These are phyloP conservation scores for Mamestra configurata DNA, from an alignment of 1,140 invertebrate species.

Conservation along the genomic window DNA sequence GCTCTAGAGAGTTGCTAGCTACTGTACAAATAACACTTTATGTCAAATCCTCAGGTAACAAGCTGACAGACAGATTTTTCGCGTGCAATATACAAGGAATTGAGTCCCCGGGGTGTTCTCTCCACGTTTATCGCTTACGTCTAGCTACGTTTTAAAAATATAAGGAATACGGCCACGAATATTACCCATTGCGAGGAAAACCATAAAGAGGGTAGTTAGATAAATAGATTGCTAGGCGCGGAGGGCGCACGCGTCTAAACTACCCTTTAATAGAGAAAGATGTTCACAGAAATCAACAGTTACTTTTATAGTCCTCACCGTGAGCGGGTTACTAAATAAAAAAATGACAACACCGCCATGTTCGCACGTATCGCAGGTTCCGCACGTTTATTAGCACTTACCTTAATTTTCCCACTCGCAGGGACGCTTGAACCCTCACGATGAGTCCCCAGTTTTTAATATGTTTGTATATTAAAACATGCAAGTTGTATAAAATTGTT, in stretches of 20 bases:
- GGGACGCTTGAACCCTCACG: conserved; percentile 18
- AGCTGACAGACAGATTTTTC: conserved; percentile 48
- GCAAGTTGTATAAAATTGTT: conserved; percentile 10
- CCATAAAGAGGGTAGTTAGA: conserved; percentile 66
- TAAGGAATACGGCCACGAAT: conserved; percentile 47
- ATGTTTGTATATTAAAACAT: conserved; percentile 23
- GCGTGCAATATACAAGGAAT: conserved; percentile 47
- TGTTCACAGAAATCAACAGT: conserved; percentile 66
- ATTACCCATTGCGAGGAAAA: conserved; percentile 56
- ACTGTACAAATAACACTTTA: conserved; percentile 36
- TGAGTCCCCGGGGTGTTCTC: conserved; percentile 39
- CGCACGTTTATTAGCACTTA: conserved; percentile 41
- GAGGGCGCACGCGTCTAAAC: conserved; percentile 60
- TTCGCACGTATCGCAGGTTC: conserved; percentile 22
- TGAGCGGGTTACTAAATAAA: conserved; percentile 58
- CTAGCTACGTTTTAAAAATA: conserved; percentile 41
- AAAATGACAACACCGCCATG: conserved; percentile 45
- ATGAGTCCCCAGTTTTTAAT: conserved; percentile 8
- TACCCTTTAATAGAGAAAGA: conserved; percentile 67
- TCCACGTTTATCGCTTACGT: conserved; percentile 50
- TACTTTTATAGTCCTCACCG: conserved; percentile 61
- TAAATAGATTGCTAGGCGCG: conserved; percentile 66
- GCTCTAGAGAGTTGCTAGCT: conserved; percentile 34
- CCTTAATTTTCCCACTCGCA: conserved; percentile 40
- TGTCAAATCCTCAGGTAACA: conserved; percentile 36